A percentile compares a stretch with the other conserved stretches of the same genome.
These are phyloP conservation scores for Cotesia congregata DNA, from an alignment of 2,888 invertebrate species.

Conservation along the genomic window DNA sequence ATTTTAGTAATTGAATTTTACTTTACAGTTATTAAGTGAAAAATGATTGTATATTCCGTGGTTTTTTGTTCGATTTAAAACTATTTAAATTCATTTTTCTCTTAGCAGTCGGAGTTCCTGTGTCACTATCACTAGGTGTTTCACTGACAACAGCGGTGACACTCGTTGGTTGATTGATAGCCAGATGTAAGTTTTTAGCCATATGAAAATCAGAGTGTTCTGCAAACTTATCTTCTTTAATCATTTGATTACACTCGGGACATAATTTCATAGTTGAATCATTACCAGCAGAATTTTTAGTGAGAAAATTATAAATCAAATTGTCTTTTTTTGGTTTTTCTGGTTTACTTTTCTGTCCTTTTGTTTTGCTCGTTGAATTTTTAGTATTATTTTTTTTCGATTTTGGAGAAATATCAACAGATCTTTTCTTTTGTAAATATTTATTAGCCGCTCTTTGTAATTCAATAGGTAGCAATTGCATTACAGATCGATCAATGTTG, in stretches of 20 bases:
- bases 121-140: neutral
- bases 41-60: slow-evolving; percentile 25
- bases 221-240: slow-evolving; percentile 75
- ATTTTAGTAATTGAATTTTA: neutral
- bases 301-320: slow-evolving; percentile 68
- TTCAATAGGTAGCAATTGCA: slow-evolving; percentile 65
- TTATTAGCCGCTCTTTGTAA: slow-evolving; percentile 63
- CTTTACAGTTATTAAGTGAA: slow-evolving; percentile 13
- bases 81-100: slow-evolving; percentile 30
- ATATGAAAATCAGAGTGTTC: slow-evolving; percentile 90
- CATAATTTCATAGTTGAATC: slow-evolving; percentile 73
- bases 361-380: slow-evolving; percentile 41
- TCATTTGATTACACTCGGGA: slow-evolving; percentile 77
- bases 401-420: slow-evolving; percentile 30
- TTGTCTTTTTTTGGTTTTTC: slow-evolving; percentile 47
- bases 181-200: slow-evolving; percentile 70
- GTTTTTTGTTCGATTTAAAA: slow-evolving; percentile 26
- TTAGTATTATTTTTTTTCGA: slow-evolving; percentile 41
- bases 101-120: slow-evolving; percentile 60
- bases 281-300: slow-evolving; percentile 62
- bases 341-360: slow-evolving; percentile 40
- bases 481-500: slow-evolving; percentile 64
- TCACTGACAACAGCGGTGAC: neutral
- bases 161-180: neutral
- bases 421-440: slow-evolving; percentile 44